Conservation (phyloP, 2,797 vertebrate genomes). For the Iguana delicatissima region DNA sequence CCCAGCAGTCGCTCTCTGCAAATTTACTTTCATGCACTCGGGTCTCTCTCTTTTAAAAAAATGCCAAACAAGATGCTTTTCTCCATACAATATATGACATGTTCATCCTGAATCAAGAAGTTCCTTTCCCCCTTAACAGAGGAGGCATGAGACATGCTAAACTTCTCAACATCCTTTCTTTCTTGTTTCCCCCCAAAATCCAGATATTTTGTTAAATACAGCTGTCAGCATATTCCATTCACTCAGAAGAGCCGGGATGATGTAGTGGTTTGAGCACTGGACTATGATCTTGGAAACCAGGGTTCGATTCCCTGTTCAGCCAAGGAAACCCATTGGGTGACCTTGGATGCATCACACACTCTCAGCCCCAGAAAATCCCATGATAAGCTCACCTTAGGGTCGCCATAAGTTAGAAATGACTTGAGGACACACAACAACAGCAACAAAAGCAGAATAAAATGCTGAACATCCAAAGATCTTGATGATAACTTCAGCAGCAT, state of each 20-base stretch:
- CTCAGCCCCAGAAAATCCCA: too few relatives aligned
- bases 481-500: too few relatives aligned
- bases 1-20: slow-evolving; percentile 15
- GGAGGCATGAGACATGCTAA: neutral
- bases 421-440: too few relatives aligned
- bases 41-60: neutral
- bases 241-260: neutral
- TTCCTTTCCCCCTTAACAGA: neutral
- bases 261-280: too few relatives aligned
- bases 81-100: neutral
- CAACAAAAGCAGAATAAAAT: neutral
- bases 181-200: neutral
- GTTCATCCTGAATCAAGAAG: slow-evolving; percentile 26
- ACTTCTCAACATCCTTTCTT: neutral
- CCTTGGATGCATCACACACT: too few relatives aligned
- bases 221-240: neutral
- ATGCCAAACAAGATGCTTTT: neutral
- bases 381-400: too few relatives aligned
- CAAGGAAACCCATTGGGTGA: too few relatives aligned
- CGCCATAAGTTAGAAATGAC: too few relatives aligned
- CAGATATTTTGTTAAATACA: neutral
- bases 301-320: too few relatives aligned
- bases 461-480: neutral
- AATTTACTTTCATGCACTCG: slow-evolving; percentile 30
- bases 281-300: too few relatives aligned